These are phyloP conservation scores for Molanna angustata DNA, from an alignment of 2,888 invertebrate genomes.

Conservation along the genomic window DNA sequence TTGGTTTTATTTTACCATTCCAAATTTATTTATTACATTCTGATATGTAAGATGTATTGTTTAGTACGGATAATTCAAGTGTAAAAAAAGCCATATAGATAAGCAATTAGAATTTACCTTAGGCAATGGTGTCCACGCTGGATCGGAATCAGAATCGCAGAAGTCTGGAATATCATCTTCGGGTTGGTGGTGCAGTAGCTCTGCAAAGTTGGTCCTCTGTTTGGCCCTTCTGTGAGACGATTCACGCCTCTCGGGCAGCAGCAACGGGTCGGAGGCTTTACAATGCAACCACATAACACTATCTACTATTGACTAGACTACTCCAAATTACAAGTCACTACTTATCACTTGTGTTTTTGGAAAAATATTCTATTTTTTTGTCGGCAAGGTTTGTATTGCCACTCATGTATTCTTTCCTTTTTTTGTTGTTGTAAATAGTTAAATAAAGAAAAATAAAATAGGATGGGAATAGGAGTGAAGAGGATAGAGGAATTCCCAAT, in stretches of 20 bases:
- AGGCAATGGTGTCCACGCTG: slow-evolving; percentile 71
- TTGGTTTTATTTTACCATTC: too few relatives aligned
- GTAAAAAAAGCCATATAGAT: too few relatives aligned
- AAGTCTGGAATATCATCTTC: slow-evolving; percentile 57
- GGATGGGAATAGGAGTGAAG: slow-evolving; percentile 15
- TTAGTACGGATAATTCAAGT: too few relatives aligned
- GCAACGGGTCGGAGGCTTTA: slow-evolving; percentile 43
- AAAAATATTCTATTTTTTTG: slow-evolving; percentile 33
- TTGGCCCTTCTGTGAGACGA: slow-evolving; percentile 65
- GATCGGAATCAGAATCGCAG: slow-evolving; percentile 67
- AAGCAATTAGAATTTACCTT: slow-evolving; percentile 36
- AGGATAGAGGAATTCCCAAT: slow-evolving; percentile 25
- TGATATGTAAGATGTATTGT: too few relatives aligned
- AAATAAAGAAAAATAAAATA: slow-evolving; percentile 15
- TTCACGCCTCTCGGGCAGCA: slow-evolving; percentile 58
- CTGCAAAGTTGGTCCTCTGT: slow-evolving; percentile 57
- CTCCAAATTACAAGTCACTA: slow-evolving; percentile 20
- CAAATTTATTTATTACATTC: too few relatives aligned
- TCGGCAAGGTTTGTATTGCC: slow-evolving; percentile 11
- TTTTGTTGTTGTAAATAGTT: not conserved
- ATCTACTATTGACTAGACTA: slow-evolving; percentile 29
- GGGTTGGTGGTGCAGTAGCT: slow-evolving; percentile 46
- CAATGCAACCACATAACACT: slow-evolving; percentile 31
- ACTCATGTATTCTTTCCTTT: slow-evolving; percentile 11
- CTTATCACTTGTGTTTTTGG: slow-evolving; percentile 28